phyloP scores from a whole-genome alignment of 2,797 vertebrate species.

The Sciurus carolinensis region DNA sequence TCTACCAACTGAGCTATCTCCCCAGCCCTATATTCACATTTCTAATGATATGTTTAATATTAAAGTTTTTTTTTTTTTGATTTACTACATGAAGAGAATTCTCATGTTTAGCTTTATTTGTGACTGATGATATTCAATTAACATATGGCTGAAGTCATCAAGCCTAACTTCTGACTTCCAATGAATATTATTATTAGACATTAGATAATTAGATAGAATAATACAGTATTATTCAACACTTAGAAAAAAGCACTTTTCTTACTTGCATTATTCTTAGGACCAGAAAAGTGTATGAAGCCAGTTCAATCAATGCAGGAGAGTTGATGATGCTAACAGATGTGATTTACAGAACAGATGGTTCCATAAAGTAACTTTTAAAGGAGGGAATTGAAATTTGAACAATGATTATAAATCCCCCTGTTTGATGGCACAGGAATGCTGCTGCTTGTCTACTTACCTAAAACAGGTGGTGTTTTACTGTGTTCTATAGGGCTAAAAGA shows the following conservation, averaged over 20 bases:
- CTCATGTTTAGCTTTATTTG: neutral
- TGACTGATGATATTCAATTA: neutral
- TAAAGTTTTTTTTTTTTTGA: neutral
- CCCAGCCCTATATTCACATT: neutral
- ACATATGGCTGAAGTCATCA: neutral
- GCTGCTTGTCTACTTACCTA: neutral
- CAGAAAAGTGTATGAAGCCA: neutral
- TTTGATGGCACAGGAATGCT: neutral
- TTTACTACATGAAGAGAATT: neutral
- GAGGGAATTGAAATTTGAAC: neutral
- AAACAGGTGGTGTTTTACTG: conserved; percentile 13
- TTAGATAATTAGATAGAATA: neutral
- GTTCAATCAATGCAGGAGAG: neutral
- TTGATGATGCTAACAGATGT: neutral
- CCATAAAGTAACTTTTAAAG: conserved; percentile 45
- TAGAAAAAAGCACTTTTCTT: neutral
- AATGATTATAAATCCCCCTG: conserved; percentile 12
- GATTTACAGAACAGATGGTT: conserved; percentile 9
- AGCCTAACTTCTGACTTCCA: neutral
- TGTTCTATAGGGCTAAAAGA: neutral
- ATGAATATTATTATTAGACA: neutral
- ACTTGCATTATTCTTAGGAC: neutral
- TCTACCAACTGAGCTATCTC: too few relatives aligned
- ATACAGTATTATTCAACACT: neutral
- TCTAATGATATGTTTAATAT: neutral